Evolutionary conservation across 2,797 vertebrate genomes (phyloP).

Genomic region (Falco biarmicus): DNA sequence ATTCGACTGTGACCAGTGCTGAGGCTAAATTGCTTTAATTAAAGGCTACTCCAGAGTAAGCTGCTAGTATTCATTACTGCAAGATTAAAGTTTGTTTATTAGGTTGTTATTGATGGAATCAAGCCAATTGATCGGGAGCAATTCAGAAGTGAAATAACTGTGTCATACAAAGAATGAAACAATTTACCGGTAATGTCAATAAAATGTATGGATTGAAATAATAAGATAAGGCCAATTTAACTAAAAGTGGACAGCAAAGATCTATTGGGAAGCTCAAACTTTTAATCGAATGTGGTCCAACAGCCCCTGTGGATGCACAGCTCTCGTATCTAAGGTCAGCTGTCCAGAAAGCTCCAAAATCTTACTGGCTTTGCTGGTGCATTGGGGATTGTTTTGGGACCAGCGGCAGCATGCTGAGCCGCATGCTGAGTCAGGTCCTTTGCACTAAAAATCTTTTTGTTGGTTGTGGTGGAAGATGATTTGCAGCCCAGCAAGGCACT

Average conservation of each 20-base stretch:
- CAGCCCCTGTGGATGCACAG: neutral
- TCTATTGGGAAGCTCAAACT: neutral
- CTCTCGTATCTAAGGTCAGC: neutral
- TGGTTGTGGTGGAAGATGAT: neutral
- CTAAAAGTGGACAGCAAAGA: neutral
- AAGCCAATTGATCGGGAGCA: neutral
- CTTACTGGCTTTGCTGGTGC: neutral
- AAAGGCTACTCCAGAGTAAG: neutral
- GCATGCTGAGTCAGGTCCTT: neutral
- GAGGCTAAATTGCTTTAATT: conserved; percentile 19
- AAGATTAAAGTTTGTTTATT: neutral
- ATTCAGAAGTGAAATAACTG: neutral
- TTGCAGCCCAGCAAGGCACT: neutral
- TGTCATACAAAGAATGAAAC: neutral
- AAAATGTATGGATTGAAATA: neutral
- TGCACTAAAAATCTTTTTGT: fast-evolving
- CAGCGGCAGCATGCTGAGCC: neutral
- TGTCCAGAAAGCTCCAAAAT: neutral
- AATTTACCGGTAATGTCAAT: neutral
- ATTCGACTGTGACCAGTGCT: neutral
- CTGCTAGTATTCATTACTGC: neutral
- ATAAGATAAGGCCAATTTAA: neutral
- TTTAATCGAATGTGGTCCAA: neutral
- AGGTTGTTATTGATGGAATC: conserved; percentile 29
- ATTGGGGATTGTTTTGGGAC: fast-evolving